Evolutionary conservation across 64 coral and sea anemone species (phyloP), one percentile per base, ranked within the genome.

Genomic region (Porites australiensis): DNA sequence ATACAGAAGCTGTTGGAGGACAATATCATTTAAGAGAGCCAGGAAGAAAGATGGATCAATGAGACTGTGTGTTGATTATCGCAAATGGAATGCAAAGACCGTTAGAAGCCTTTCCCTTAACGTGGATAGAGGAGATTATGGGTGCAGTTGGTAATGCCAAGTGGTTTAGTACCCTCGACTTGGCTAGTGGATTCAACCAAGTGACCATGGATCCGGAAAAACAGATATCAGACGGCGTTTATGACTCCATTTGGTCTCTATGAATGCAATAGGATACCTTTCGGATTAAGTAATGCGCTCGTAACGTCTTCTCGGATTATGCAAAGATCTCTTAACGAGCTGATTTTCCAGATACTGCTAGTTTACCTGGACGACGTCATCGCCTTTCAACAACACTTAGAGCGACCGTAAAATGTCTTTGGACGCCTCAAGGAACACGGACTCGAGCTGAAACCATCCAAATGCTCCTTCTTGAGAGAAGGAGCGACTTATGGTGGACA

Each of bases 121-220:
- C 79, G 3, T 62, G 59, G 64, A 83, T 83, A 5, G 58, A 83
- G 63, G 54, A 83, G 22, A n/a, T n/a, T 83, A 54, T 13, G 37
- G 82, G 67, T 22, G 55, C 58, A 16, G 15, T 86, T 44, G 49
- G 58, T 13, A 58, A n/a, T 18, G 70, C 86, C 72, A 88, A 75
- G 46, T 75, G 47, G 37, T 88, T 88, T 43, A 62, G 67, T 19
- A 64, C 60, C 20, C 37, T 88, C 13, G 16, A 88, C 59, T 8
- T 83, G 15, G 77, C 77, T 8, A 84, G 81, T 62, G 81, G 81
- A 67, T 84, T 64, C 63, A 62, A 64, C 23, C 81, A 84, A 46
- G 51, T 84, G 7, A n/a, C 13, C 2, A 67, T 84, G 62, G 81
- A 84, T n/a, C 13, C 55, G 64, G 2, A 44, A 84, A 49, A 58